Conservation (phyloP, 2,888 invertebrate genomes). For the Stegophylla sp. region DNA sequence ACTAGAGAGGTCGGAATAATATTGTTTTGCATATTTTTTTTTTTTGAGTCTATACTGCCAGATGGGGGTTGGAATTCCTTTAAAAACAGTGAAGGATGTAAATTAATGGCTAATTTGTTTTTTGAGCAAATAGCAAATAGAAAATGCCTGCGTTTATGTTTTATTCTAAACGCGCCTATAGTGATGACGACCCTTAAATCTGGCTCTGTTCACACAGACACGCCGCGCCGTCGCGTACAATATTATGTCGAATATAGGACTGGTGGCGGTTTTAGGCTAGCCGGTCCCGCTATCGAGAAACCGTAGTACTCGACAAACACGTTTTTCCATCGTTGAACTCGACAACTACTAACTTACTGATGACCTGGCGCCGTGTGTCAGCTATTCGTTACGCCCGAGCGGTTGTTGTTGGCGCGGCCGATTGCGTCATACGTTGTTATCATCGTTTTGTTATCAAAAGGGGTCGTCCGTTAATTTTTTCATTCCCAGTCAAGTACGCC, state of each 20-base stretch:
- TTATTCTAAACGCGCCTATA: too few relatives aligned
- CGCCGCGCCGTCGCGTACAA: not conserved
- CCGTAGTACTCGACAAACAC: not conserved
- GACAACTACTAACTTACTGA: slow-evolving; percentile 12
- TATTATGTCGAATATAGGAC: too few relatives aligned
- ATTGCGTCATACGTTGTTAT: slow-evolving; percentile 46
- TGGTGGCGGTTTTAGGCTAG: not conserved
- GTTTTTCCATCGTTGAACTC: slow-evolving; percentile 15
- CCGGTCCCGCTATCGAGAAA: slow-evolving; percentile 30
- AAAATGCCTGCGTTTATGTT: too few relatives aligned
- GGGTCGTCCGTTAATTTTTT: slow-evolving; percentile 56
- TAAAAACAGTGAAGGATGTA: too few relatives aligned
- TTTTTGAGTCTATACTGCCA: too few relatives aligned
- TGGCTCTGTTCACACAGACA: too few relatives aligned
- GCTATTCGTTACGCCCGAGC: not conserved
- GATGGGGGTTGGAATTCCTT: too few relatives aligned
- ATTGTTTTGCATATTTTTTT: too few relatives aligned
- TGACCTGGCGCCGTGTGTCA: slow-evolving; percentile 43
- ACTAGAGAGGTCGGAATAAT: too few relatives aligned
- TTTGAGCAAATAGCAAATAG: too few relatives aligned
- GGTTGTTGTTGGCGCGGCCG: not conserved
- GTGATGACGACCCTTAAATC: not conserved
- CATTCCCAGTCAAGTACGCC: slow-evolving; percentile 3
- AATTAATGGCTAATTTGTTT: too few relatives aligned
- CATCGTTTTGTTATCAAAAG: slow-evolving; percentile 48